Conservation (phyloP, 1,140 invertebrate species). For the Oncopodura yosiiana region DNA sequence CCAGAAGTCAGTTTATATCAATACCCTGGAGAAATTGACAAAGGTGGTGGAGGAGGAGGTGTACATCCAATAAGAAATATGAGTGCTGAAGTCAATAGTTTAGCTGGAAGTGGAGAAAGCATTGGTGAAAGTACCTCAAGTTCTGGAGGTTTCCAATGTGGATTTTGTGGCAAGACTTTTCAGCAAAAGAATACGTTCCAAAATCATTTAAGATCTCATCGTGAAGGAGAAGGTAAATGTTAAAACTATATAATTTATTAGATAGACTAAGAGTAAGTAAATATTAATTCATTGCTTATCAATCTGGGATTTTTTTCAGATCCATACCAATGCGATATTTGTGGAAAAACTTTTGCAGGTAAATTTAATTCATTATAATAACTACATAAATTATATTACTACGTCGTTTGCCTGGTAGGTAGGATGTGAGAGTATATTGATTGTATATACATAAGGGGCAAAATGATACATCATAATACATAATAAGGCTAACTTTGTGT, state of each 20-base stretch:
- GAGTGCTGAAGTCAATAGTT: not conserved
- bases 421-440: too few species aligned
- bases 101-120: not conserved
- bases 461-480: too few species aligned
- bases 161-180: slow-evolving; percentile 51
- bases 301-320: too few species aligned
- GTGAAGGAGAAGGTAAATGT: slow-evolving; percentile 44
- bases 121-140: not conserved
- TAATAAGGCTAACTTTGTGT: too few species aligned
- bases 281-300: slow-evolving; percentile 33
- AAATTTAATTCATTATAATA: not conserved
- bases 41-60: not conserved
- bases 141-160: slow-evolving; percentile 42
- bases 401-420: not conserved
- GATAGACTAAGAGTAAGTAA: slow-evolving; percentile 30
- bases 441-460: too few species aligned
- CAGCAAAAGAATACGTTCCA: slow-evolving; percentile 50
- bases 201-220: slow-evolving; percentile 49
- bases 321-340: slow-evolving; percentile 79
- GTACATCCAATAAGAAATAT: not conserved
- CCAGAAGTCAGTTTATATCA: slow-evolving; percentile 36
- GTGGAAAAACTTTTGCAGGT: slow-evolving; percentile 74
- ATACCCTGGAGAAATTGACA: slow-evolving; percentile 21
- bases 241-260: too few species aligned
- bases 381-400: not conserved